Evolutionary conservation across 2,113 vertebrate species (phyloP).

Genomic region (Sturnira hondurensis): DNA sequence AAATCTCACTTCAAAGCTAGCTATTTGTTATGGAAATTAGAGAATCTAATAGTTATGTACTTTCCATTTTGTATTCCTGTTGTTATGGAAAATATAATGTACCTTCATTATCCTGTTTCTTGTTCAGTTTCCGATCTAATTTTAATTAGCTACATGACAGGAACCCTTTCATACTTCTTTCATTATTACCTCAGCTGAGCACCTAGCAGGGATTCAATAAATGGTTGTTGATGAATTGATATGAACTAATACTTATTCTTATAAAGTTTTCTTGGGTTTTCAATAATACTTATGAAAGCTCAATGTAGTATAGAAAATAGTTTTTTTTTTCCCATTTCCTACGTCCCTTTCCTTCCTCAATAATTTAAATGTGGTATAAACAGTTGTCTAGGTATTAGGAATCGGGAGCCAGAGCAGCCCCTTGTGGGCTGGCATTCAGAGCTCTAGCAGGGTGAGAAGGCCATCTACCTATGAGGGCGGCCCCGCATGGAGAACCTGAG

Average conservation of each 20-base stretch:
- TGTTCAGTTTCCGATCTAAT: neutral
- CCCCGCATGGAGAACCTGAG: neutral
- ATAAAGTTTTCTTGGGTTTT: neutral
- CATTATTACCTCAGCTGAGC: neutral
- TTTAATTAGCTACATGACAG: neutral
- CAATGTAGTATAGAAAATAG: too few relatives aligned
- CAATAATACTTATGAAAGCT: neutral
- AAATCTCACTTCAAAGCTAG: neutral
- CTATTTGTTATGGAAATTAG: neutral
- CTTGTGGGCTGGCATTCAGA: neutral
- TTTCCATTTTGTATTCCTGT: neutral
- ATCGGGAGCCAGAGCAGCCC: neutral
- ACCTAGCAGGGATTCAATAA: neutral
- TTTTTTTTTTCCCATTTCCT: neutral
- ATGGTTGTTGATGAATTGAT: neutral
- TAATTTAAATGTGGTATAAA: neutral
- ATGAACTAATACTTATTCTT: neutral
- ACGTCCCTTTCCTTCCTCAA: neutral
- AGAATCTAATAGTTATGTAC: neutral
- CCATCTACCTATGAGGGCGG: neutral
- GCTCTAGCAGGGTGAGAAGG: neutral
- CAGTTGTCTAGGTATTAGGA: neutral
- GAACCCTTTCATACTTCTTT: neutral
- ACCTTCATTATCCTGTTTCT: neutral
- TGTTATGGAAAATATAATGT: neutral